A percentile compares a stretch with the other conserved stretches of the same genome.
These are phyloP conservation scores for Prostheceraeus crozeri DNA, from an alignment of 2,888 invertebrate species.

Conservation along the genomic window DNA sequence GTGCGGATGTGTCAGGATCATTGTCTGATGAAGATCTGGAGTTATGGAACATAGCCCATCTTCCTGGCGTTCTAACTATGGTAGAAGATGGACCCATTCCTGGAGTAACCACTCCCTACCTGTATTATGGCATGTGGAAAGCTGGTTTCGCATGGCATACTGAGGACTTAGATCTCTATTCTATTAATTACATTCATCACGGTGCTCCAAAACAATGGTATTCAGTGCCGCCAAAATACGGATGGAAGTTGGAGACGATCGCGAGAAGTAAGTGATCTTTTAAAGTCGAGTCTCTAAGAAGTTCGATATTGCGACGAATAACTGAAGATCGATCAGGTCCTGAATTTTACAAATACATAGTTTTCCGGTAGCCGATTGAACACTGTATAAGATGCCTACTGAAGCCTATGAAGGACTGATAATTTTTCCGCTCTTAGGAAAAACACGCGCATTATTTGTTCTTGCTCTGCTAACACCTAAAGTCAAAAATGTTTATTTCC, in stretches of 20 bases:
- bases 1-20: constrained; percentile 92
- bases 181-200: constrained; percentile 94
- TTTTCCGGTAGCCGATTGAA: too few relatives aligned
- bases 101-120: constrained; percentile 86
- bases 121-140: constrained; percentile 99
- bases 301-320: too few relatives aligned
- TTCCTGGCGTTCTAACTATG: constrained; percentile 86
- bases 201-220: constrained; percentile 90
- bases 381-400: too few relatives aligned
- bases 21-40: constrained; percentile 74
- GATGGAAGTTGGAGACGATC: constrained; percentile 79
- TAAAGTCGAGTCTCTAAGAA: too few relatives aligned
- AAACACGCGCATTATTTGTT: too few relatives aligned
- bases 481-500: too few relatives aligned
- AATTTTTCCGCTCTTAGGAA: background rate
- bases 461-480: too few relatives aligned
- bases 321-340: too few relatives aligned
- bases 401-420: background rate
- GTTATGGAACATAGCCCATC: constrained; percentile 80
- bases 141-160: constrained; percentile 99
- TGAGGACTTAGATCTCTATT: constrained; percentile 98
- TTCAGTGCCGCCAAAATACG: constrained; percentile 88
- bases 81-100: constrained; percentile 80
- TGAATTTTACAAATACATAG: too few relatives aligned
- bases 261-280: constrained; percentile 62